These are phyloP conservation scores for Melipona bicolor DNA, from an alignment of 2,888 invertebrate genomes.

Conservation along the genomic window DNA sequence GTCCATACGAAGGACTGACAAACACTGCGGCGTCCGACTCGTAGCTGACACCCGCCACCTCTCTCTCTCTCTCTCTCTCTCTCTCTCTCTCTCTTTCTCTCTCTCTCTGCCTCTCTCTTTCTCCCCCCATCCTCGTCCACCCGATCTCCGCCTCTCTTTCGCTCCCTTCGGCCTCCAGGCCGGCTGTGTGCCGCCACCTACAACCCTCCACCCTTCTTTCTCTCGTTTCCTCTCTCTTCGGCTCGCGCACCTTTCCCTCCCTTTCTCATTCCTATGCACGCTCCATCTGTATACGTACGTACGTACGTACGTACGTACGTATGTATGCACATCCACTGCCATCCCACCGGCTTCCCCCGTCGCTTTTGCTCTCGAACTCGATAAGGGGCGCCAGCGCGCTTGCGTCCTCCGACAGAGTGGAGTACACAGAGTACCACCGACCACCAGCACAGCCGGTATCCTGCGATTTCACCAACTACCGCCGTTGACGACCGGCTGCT, in stretches of 20 bases:
- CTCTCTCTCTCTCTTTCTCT: constrained; percentile 46
- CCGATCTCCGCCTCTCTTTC: constrained; percentile 47
- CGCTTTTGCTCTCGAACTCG: constrained; percentile 81
- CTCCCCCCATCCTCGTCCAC: constrained; percentile 47
- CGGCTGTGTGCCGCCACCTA: constrained; percentile 70
- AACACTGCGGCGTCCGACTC: constrained; percentile 77
- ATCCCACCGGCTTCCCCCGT: constrained; percentile 64
- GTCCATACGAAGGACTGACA: constrained; percentile 79
- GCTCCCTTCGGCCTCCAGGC: constrained; percentile 63
- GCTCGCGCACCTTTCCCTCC: constrained; percentile 46
- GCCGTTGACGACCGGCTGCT: constrained; percentile 65
- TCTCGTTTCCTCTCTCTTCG: constrained; percentile 43
- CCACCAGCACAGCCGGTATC: constrained; percentile 56
- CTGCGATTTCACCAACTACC: constrained; percentile 74
- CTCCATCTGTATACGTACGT: constrained; percentile 10
- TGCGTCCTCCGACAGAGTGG: constrained; percentile 73
- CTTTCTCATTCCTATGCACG: constrained; percentile 50
- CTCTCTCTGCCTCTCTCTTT: background rate
- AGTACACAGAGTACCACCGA: background rate
- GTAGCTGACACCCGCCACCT: constrained; percentile 69
- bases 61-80: constrained; percentile 12
- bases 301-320: background rate
- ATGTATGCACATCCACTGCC: constrained; percentile 49
- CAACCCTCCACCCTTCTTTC: constrained; percentile 65
- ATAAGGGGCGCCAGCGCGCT: constrained; percentile 81